A percentile compares a stretch with the other conserved stretches of the same genome.
These are phyloP conservation scores for Dendropsophus ebraccatus DNA, from an alignment of 2,113 vertebrate genomes.

Conservation along the genomic window DNA sequence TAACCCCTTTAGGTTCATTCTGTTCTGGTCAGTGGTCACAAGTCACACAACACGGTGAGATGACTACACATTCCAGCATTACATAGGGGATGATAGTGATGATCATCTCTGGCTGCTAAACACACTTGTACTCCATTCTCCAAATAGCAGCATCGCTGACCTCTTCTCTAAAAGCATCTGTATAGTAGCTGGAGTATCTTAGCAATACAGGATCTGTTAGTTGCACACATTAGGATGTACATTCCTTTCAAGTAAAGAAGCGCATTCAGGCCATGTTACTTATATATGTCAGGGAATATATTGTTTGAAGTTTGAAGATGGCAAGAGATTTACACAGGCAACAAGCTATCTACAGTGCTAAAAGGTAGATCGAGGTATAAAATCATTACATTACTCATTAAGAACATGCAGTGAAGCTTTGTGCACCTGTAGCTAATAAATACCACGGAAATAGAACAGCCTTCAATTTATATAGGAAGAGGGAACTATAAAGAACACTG, in stretches of 20 bases:
- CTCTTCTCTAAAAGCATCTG: neutral
- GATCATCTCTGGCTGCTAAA: neutral
- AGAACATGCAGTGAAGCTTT: too few species aligned
- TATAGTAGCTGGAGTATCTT: neutral
- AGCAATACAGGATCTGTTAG: neutral
- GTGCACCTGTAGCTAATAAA: conserved; percentile 9
- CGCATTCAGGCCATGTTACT: too few species aligned
- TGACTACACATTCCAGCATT: neutral
- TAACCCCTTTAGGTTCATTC: too few species aligned
- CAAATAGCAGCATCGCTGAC: neutral
- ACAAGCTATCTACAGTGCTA: too few species aligned
- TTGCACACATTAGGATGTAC: neutral
- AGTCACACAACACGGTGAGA: too few species aligned
- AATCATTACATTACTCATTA: neutral
- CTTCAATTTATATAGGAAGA: neutral
- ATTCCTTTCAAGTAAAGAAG: too few species aligned
- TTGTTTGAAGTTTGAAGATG: too few species aligned
- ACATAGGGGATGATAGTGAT: neutral
- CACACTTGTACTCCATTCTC: neutral
- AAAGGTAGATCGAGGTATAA: neutral
- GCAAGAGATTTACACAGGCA: too few species aligned
- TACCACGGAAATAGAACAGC: neutral
- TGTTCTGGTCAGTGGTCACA: too few species aligned
- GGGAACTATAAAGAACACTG: conserved; percentile 1
- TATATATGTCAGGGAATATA: too few species aligned